These are phyloP conservation scores for Diloba caeruleocephala DNA, from an alignment of 2,888 invertebrate genomes.

Conservation along the genomic window DNA sequence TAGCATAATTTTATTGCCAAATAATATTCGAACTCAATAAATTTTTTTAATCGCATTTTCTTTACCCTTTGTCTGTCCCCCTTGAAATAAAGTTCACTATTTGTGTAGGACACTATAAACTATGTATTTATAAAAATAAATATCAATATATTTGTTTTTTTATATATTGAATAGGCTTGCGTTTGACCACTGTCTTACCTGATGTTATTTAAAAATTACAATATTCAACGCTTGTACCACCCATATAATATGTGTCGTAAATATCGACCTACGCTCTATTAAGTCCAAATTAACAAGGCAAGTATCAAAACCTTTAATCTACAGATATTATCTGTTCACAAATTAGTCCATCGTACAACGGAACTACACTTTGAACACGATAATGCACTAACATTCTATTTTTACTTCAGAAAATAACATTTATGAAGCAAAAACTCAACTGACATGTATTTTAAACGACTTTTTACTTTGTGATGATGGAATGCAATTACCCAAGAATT, in stretches of 20 bases:
- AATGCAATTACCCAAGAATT: not conserved
- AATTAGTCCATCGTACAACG: slow-evolving; percentile 40
- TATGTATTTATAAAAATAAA: too few species aligned
- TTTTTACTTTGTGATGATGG: not conserved
- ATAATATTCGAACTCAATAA: too few species aligned
- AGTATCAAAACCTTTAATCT: slow-evolving; percentile 32
- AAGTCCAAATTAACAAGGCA: slow-evolving; percentile 28
- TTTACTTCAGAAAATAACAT: not conserved
- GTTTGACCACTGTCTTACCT: too few species aligned
- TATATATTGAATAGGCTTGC: too few species aligned
- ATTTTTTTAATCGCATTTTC: too few species aligned
- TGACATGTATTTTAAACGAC: not conserved
- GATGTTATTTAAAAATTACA: too few species aligned
- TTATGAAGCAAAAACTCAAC: not conserved
- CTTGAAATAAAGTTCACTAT: too few species aligned
- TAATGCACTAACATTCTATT: slow-evolving; percentile 26
- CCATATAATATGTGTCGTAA: slow-evolving; percentile 1
- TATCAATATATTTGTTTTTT: too few species aligned
- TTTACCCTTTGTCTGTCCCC: too few species aligned
- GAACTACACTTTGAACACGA: slow-evolving; percentile 30
- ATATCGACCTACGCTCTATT: slow-evolving; percentile 5
- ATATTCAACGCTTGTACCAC: slow-evolving; percentile 5
- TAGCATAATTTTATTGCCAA: too few species aligned
- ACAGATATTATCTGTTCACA: slow-evolving; percentile 43
- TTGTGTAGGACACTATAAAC: too few species aligned